phyloP scores from a whole-genome alignment of 1,140 invertebrate genomes.

The Listronotus bonariensis region DNA sequence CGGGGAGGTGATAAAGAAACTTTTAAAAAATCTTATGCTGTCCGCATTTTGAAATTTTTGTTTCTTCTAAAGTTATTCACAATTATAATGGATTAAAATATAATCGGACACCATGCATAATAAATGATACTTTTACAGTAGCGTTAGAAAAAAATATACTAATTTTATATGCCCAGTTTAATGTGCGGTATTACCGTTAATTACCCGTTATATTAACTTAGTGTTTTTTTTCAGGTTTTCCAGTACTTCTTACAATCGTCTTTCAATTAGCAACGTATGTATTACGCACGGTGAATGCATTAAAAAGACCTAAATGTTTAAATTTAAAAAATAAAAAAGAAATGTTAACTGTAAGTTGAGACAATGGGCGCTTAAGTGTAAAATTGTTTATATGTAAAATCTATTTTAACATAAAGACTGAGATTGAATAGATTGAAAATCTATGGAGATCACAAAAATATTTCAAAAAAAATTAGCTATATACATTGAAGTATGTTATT shows the following conservation, averaged over 20 bases:
- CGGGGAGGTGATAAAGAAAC: no score
- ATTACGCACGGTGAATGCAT: slow-evolving; percentile 45
- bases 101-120: no score
- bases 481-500: background rate
- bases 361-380: slow-evolving; percentile 48
- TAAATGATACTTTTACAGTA: no score
- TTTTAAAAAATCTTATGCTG: no score
- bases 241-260: slow-evolving; percentile 25
- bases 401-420: slow-evolving; percentile 50
- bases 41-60: no score
- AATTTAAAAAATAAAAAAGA: slow-evolving; percentile 33
- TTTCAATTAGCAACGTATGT: slow-evolving; percentile 33
- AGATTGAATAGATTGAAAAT: slow-evolving; percentile 42
- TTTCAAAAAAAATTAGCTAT: slow-evolving; percentile 9
- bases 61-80: no score
- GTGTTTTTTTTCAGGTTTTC: slow-evolving; percentile 38
- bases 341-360: slow-evolving; percentile 39
- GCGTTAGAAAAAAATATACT: no score
- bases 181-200: no score
- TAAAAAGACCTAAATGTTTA: slow-evolving; percentile 32
- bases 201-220: slow-evolving; percentile 17
- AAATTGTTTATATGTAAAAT: slow-evolving; percentile 51
- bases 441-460: slow-evolving; percentile 19
- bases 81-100: no score
- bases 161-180: no score